Base-by-base conservation (phyloP, 1,140 invertebrate genomes). In the Babylonia areolata region DNA sequence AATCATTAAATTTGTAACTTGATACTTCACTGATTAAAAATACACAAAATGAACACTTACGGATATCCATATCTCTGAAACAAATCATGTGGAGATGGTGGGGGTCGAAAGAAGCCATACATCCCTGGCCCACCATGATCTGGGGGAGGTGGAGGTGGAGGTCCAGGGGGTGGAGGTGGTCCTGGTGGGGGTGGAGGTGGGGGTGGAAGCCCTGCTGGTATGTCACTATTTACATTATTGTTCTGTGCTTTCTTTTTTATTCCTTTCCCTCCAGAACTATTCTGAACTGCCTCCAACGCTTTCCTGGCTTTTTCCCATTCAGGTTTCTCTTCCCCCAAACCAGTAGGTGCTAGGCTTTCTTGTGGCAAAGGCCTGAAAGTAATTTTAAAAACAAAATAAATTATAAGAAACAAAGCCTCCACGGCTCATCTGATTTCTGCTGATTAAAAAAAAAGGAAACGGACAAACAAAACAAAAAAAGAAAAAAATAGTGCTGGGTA, bases 231-330 rank as follows among this genome's bases (percentile, higher is more conserved):
- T 39, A n/a, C 23, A 81, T 35, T 51, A 39, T 54, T 79, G 28
- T 83, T 69, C 31, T 87, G 64, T 80, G 84, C 83, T 35, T 64
- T 81, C 37, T 78, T 78, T 75, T 89, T 87, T 9, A 51, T 33
- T 2, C n/a, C 78, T n/a, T 87, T 87, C 35, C 87, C 86, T 46
- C 80, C 81, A n/a, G 85, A 86, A 33, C 81, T 77, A 54, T 80
- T 85, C 78, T 89, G 85, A 20, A 90, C 87, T 82, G 90, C 89
- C 79, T 92, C 90, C 23, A 92, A 85, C 0, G 90, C 90, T 82
- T 92, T 89, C 35, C 91, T 84, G 64, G 91, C 91, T 54, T 88
- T 89, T 75, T 90, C 90, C 91, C 91, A 92, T 86, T 92, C 90
- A 79, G 91, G 91, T 78, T 90, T 92, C 31, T 88, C 84, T n/a